phyloP scores from a whole-genome alignment of 1,140 invertebrate species.

The Euwallacea similis region DNA sequence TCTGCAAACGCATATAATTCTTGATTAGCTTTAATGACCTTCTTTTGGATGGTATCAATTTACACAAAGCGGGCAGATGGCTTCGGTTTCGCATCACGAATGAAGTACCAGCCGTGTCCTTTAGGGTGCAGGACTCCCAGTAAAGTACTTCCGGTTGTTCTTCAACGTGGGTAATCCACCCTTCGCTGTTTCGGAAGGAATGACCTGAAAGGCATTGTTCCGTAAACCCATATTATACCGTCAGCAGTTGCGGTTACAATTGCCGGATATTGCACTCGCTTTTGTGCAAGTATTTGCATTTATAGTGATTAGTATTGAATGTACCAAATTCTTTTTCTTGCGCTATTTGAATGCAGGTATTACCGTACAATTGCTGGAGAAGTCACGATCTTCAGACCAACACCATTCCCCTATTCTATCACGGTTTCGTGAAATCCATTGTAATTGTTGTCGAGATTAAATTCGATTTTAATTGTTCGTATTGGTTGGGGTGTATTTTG shows the following conservation, averaged over 20 bases:
- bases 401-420: constrained; percentile 32
- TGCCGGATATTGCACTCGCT: background rate
- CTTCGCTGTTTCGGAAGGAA: constrained; percentile 41
- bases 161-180: constrained; percentile 43
- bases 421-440: constrained; percentile 30
- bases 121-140: constrained; percentile 38
- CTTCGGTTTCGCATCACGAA: constrained; percentile 39
- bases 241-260: background rate
- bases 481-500: background rate
- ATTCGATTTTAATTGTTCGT: constrained; percentile 33
- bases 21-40: constrained; percentile 32
- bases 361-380: background rate
- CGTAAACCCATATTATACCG: background rate
- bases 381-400: background rate
- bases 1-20: constrained; percentile 25
- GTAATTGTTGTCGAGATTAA: constrained; percentile 32
- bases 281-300: background rate
- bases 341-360: background rate
- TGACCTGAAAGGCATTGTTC: constrained; percentile 34
- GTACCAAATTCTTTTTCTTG: background rate
- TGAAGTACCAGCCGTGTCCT: constrained; percentile 29
- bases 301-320: no score
- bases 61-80: constrained; percentile 43
- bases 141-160: constrained; percentile 39
- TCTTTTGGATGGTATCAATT: constrained; percentile 42